Conservation (phyloP, 2,797 vertebrate species). For the Acanthurus leucopareius region DNA sequence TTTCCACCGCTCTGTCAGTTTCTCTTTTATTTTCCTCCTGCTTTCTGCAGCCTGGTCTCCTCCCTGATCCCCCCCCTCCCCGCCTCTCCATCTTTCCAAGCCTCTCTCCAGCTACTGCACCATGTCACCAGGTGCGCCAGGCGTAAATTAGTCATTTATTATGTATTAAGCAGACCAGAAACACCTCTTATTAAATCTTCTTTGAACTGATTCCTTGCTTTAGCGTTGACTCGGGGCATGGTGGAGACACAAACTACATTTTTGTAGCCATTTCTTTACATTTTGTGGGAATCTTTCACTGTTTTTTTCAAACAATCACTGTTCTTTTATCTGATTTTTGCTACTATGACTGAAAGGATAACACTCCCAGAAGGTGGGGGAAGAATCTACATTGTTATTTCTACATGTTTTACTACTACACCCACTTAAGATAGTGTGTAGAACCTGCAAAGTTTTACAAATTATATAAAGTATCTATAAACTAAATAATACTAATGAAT, state of each 20-base stretch:
- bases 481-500: neutral
- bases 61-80: neutral
- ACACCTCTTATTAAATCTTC: slow-evolving; percentile 51
- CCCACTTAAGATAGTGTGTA: too few relatives aligned
- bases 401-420: too few relatives aligned
- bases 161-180: slow-evolving; percentile 38
- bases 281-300: too few relatives aligned
- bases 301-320: too few relatives aligned
- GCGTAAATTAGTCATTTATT: slow-evolving; percentile 51
- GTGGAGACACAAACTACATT: neutral
- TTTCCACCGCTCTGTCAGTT: slow-evolving; percentile 1
- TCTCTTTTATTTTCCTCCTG: slow-evolving; percentile 24
- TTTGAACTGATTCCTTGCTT: neutral
- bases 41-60: neutral
- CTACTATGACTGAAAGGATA: too few relatives aligned
- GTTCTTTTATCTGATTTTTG: too few relatives aligned
- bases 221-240: slow-evolving; percentile 2
- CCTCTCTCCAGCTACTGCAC: slow-evolving; percentile 4
- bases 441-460: too few relatives aligned
- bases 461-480: neutral
- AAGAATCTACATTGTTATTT: too few relatives aligned
- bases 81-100: neutral
- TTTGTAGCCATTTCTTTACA: too few relatives aligned
- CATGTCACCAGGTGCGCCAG: slow-evolving; percentile 32
- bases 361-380: too few relatives aligned